These are phyloP conservation scores for Gymnobelideus leadbeateri DNA, from an alignment of 2,113 vertebrate species.

Conservation along the genomic window DNA sequence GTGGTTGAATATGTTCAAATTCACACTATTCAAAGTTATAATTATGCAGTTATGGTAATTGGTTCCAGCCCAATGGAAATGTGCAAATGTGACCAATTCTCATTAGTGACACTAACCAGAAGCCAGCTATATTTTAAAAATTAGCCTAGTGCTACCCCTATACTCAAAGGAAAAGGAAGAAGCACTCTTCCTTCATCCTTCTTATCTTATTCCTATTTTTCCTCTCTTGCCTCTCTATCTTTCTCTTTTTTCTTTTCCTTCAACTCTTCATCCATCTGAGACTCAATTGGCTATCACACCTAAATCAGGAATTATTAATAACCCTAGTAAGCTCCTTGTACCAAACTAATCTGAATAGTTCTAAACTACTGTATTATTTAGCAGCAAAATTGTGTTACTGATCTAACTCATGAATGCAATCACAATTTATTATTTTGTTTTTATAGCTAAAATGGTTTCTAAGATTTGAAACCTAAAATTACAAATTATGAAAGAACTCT, in stretches of 20 bases:
- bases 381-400: neutral
- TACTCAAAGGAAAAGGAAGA: neutral
- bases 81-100: neutral
- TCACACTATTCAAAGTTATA: neutral
- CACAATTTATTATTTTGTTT: neutral
- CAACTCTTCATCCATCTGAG: neutral
- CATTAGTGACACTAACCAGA: neutral
- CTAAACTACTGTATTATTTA: neutral
- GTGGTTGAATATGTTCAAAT: neutral
- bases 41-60: neutral
- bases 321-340: neutral
- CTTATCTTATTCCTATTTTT: neutral
- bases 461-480: neutral
- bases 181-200: neutral
- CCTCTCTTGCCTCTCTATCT: neutral
- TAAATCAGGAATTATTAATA: neutral
- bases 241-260: neutral
- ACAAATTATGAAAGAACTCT: neutral
- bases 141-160: neutral
- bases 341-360: neutral
- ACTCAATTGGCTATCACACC: neutral
- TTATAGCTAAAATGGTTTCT: neutral
- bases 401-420: neutral
- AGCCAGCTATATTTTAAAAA: neutral
- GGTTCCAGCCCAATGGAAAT: neutral